phyloP scores from a whole-genome alignment of 2,797 vertebrate species.

The Anisognathus igniventris region DNA sequence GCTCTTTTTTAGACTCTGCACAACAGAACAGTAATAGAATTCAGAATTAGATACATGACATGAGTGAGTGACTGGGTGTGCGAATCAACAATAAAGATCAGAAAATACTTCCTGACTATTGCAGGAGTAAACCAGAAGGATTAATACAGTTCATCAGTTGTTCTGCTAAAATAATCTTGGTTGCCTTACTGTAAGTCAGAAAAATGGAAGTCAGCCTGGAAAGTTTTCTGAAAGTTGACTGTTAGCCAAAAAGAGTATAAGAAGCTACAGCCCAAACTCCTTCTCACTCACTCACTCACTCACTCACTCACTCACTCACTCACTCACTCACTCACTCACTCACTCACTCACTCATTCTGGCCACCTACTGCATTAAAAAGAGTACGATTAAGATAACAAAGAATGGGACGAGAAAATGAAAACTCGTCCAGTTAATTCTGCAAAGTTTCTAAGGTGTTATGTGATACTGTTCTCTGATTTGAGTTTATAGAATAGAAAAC shows the following conservation, averaged over 20 bases:
- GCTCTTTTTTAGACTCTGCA: background rate
- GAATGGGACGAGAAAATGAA: background rate
- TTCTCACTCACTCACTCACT: too few species aligned
- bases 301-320: too few species aligned
- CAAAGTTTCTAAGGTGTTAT: background rate
- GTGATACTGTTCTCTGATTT: background rate
- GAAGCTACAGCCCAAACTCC: background rate
- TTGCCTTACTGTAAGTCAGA: background rate
- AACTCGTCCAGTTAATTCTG: background rate
- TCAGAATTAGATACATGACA: background rate
- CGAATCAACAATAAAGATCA: background rate
- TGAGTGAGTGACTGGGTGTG: background rate
- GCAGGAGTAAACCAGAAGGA: background rate
- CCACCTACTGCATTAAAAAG: background rate
- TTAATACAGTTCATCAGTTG: background rate
- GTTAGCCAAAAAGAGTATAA: background rate
- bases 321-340: too few species aligned
- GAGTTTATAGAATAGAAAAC: background rate
- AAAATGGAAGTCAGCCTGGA: background rate
- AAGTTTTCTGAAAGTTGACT: background rate
- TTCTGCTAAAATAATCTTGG: background rate
- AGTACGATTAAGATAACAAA: background rate
- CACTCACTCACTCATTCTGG: too few species aligned
- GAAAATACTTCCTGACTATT: background rate
- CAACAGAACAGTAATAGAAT: background rate